Percentiles rank a stretch among this genome's conserved stretches.
Conservation (phyloP, 2,797 vertebrate genomes). For the Peromyscus eremicus region DNA sequence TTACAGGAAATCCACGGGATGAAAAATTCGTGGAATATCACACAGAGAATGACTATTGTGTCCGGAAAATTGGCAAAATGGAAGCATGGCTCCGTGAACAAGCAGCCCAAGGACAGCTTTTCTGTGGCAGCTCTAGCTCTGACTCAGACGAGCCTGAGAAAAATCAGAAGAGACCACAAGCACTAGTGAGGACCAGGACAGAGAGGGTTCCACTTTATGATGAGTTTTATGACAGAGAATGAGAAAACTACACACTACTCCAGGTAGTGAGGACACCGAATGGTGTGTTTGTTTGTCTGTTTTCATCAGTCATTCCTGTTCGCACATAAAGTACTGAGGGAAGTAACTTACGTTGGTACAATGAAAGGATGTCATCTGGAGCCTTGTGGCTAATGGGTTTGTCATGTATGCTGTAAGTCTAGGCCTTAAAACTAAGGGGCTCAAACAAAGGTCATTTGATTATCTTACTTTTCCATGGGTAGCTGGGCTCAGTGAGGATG, state of each 20-base stretch:
- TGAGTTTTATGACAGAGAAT: constrained; percentile 88
- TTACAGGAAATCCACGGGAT: constrained; percentile 76
- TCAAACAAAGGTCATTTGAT: not conserved
- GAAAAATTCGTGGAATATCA: constrained; percentile 44
- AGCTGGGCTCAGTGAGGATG: not conserved
- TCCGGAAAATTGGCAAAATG: constrained; percentile 75
- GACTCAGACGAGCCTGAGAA: constrained; percentile 83
- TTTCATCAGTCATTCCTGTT: constrained; percentile 39
- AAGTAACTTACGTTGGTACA: not conserved
- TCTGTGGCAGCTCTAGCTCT: constrained; percentile 90
- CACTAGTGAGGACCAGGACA: constrained; percentile 89
- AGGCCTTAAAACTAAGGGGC: not conserved
- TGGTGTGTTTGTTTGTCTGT: not conserved
- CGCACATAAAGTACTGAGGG: constrained; percentile 29
- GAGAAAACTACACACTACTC: constrained; percentile 23
- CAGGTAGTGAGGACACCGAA: not conserved
- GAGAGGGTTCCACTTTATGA: constrained; percentile 87
- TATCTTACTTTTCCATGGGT: not conserved
- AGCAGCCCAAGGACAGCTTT: constrained; percentile 82
- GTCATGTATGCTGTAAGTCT: not conserved
- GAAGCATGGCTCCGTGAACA: constrained; percentile 86
- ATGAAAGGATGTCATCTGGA: constrained; percentile 5
- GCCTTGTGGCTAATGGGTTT: not conserved
- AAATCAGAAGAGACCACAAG: constrained; percentile 66
- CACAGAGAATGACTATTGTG: not conserved